phyloP scores from a whole-genome alignment of 2,113 vertebrate genomes.

The Equus quagga region DNA sequence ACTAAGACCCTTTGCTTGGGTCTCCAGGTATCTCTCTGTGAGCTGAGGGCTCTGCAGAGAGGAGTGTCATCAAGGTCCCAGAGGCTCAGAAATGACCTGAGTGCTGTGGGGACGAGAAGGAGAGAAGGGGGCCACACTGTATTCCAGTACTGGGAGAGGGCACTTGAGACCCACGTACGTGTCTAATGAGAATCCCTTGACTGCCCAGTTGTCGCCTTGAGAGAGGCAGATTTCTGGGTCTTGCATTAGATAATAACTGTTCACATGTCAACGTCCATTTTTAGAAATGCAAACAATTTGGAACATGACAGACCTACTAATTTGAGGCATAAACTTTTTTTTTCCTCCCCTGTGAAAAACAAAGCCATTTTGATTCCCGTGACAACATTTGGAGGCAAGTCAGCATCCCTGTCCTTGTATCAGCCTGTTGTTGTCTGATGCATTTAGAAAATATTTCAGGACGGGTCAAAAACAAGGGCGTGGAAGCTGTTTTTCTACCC shows the following conservation, averaged over 20 bases:
- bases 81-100: background rate
- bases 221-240: constrained; percentile 67
- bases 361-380: constrained; percentile 56
- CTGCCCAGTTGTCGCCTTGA: constrained; percentile 19
- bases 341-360: constrained; percentile 59
- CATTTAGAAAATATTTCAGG: constrained; percentile 22
- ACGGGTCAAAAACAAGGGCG: background rate
- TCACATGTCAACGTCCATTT: constrained; percentile 70
- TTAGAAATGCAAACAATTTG: constrained; percentile 66
- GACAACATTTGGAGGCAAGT: background rate
- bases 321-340: constrained; percentile 67
- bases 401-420: background rate
- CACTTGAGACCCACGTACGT: rapidly evolving
- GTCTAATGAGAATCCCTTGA: background rate
- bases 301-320: constrained; percentile 71
- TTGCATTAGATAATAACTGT: constrained; percentile 50
- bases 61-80: background rate
- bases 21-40: background rate
- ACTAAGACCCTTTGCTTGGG: background rate
- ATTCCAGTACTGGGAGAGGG: background rate
- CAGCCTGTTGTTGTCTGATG: background rate
- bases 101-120: rapidly evolving
- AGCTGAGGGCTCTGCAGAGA: background rate
- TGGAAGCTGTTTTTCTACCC: background rate
- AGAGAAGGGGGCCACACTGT: rapidly evolving